Base-by-base conservation (phyloP, 2,888 invertebrate genomes). In the Cheilosia soror region DNA sequence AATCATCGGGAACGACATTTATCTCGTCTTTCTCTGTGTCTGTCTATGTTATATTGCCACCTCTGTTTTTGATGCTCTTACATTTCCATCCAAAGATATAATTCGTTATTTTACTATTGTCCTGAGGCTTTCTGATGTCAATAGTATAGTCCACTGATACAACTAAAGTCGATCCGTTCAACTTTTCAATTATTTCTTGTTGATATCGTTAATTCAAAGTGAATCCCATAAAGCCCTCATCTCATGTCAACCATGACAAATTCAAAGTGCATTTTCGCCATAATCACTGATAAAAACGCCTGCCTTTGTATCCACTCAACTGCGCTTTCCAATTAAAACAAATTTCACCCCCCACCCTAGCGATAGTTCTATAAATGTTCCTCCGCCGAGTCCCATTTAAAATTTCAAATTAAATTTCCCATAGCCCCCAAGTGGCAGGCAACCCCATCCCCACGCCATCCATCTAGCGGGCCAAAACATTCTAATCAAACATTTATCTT, bases 321-420 rank as follows among this genome's bases (percentile, higher is more conserved):
- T 79, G 78, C 71, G 65, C 51, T 58, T 58, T 79, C 71, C 72
- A 79, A 79, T 78, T 78, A 71, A 78, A 71, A 78, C 63, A 49
- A 49, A 71, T 37, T n/a, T n/a, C n/a, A 7, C 71, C n/a, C n/a
- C n/a, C 31, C 15, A 31, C 1, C 20, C 29, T 25, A 11, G 37
- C 15, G 29, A 2, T 11, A 13, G 6, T 15, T 47, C 15, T 25
- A 2, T 2, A 20, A 5, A 20, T 20, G 20, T 2, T 20, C 2
- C 40, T 53, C n/a, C 13, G 5, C 6, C 2, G 47, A 20, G 20
- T 25, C 42, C 33, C 7, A 20, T n/a, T 72, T 25, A 25, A 51
- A 73, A 57, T 58, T 72, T 51, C 13, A 72, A 79, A 79, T 71
- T 58, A 65, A 53, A 71, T 63, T 69, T 42, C 13, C 62, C 15